Evolutionary conservation across 2,888 invertebrate species (phyloP), one percentile per base, ranked within the genome.

Genomic region (Bhutanitis thaidina): DNA sequence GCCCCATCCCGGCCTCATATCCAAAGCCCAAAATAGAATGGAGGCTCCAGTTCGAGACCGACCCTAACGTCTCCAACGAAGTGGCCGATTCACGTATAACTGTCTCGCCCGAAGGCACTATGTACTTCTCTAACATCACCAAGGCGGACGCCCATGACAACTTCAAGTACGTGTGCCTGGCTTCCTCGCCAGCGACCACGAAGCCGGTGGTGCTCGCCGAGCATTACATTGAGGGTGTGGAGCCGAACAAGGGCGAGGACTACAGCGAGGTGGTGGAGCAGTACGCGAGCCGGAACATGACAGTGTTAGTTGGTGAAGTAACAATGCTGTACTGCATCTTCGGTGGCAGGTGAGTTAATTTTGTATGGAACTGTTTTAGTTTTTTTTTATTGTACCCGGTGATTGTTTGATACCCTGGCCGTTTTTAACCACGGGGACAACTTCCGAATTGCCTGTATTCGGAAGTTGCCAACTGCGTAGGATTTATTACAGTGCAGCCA

Each of bases 301-400:
- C 74, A 0, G 74, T 69, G 0, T 74, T 69, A 34, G 74, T 67
- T 15, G 82, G 80, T 0, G 69, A 77, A 3, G 60, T 67, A 0
- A 77, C 77, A 0, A 71, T 67, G 64, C 65, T 87, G 12, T 87
- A 80, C 69, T 87, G 87, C 60, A 82, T 87, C 35, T 86, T 78
- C 45, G 87, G 87, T 36, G 83, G 87, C 55, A 80, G 71, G 87
- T 87, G 45, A 84, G 86, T 82, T 5, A 2, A 20, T n/a, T n/a
- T n/a, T n/a, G n/a, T n/a, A n/a, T n/a, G n/a, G n/a, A n/a, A n/a
- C n/a, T n/a, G n/a, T n/a, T n/a, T n/a, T n/a, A n/a, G n/a, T n/a
- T n/a, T n/a, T n/a, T n/a, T n/a, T n/a, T n/a, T n/a, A n/a, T n/a
- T n/a, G n/a, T n/a, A n/a, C n/a, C n/a, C n/a, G n/a, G n/a, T n/a